A percentile compares a stretch with the other conserved stretches of the same genome.
These are phyloP conservation scores for Gambusia affinis DNA, from an alignment of 2,113 vertebrate species.

Conservation along the genomic window DNA sequence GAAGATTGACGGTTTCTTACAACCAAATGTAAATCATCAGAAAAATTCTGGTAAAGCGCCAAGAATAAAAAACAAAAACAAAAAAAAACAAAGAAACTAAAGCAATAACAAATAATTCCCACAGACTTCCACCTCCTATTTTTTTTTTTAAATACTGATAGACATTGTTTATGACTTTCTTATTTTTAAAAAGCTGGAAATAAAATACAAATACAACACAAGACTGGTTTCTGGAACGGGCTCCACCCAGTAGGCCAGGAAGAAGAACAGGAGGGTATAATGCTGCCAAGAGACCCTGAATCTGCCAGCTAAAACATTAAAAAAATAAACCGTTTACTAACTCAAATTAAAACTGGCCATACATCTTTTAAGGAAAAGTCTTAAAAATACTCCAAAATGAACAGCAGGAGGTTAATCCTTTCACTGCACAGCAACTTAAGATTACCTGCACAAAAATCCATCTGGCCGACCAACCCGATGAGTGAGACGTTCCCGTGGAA, in stretches of 20 bases:
- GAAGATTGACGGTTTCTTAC: conserved; percentile 60
- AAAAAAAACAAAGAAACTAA: conserved; percentile 45
- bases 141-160: conserved; percentile 80
- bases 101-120: conserved; percentile 61
- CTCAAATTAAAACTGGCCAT: conserved; percentile 17
- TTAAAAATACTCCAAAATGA: background rate
- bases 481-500: conserved; percentile 22
- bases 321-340: conserved; percentile 12
- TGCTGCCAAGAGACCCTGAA: conserved; percentile 14
- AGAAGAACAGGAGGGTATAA: conserved; percentile 53
- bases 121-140: conserved; percentile 65
- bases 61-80: background rate
- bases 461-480: conserved; percentile 17
- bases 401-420: conserved; percentile 17
- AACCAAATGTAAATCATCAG: conserved; percentile 58
- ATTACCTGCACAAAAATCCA: conserved; percentile 12
- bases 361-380: background rate
- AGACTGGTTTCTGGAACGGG: conserved; percentile 65
- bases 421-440: background rate
- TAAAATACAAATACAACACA: conserved; percentile 57
- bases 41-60: conserved; percentile 60
- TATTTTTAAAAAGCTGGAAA: conserved; percentile 44
- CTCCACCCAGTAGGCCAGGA: conserved; percentile 60
- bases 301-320: conserved; percentile 4
- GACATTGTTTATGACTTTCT: conserved; percentile 61